These are phyloP conservation scores for Hermatobates lingyangjiaoensis DNA, from an alignment of 1,140 invertebrate species.

Conservation along the genomic window DNA sequence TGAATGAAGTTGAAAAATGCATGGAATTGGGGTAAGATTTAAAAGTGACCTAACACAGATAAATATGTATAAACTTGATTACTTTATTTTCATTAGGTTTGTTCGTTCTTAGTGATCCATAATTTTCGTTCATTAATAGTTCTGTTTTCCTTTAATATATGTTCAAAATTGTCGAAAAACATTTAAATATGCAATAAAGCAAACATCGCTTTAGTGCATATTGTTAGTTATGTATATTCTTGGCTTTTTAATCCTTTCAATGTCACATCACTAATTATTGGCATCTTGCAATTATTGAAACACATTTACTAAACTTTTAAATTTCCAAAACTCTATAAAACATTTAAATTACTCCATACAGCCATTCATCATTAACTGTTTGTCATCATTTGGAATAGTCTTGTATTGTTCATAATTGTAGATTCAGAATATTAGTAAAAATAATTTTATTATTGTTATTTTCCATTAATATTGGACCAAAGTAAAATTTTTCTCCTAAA, in stretches of 20 bases:
- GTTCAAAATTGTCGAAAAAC: background rate
- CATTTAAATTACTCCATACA: no score
- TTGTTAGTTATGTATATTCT: no score
- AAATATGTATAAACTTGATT: background rate
- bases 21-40: conserved; percentile 62
- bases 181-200: background rate
- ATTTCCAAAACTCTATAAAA: no score
- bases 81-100: conserved; percentile 1
- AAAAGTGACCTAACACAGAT: conserved; percentile 2
- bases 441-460: background rate
- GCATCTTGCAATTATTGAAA: no score
- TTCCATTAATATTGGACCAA: conserved; percentile 1
- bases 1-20: conserved; percentile 85
- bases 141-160: background rate
- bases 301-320: no score
- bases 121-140: background rate
- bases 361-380: no score
- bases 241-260: no score
- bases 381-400: background rate
- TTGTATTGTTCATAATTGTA: background rate
- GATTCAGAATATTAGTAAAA: background rate
- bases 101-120: background rate
- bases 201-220: no score
- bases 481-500: no score
- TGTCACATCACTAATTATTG: no score